Evolutionary conservation across 2,797 vertebrate species (phyloP).

Genomic region (Phrynocephalus forsythii): DNA sequence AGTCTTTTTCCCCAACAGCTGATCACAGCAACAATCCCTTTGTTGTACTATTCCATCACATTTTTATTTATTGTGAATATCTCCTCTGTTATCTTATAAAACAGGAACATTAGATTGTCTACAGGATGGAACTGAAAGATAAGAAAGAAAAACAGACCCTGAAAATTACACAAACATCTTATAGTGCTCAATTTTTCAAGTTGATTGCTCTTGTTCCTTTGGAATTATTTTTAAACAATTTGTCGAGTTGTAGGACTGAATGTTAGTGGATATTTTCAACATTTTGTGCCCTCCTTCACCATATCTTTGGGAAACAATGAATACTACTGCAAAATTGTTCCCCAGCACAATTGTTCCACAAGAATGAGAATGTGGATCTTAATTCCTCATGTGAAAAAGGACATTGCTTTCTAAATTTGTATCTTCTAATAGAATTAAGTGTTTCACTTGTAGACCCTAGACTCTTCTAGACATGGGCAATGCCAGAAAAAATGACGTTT

Average conservation of each 20-base stretch:
- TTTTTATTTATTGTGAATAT: slow-evolving; percentile 47
- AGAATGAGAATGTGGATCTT: background rate
- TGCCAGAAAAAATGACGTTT: no score
- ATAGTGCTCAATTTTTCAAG: slow-evolving; percentile 57
- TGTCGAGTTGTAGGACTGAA: slow-evolving; percentile 35
- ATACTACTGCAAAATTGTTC: background rate
- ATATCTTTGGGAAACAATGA: slow-evolving; percentile 15
- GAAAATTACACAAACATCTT: slow-evolving; percentile 48
- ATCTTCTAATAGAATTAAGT: background rate
- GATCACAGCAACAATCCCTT: background rate
- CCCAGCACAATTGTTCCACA: slow-evolving; percentile 17
- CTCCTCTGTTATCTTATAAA: slow-evolving; percentile 38
- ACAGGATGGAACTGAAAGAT: slow-evolving; percentile 53
- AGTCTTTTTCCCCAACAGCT: rapidly evolving
- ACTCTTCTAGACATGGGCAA: no score
- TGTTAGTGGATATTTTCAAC: slow-evolving; percentile 32
- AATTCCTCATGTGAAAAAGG: background rate
- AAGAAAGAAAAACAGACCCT: slow-evolving; percentile 55
- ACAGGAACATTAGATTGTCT: slow-evolving; percentile 34
- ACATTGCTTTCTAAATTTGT: background rate
- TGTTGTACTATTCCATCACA: background rate
- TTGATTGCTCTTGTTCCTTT: slow-evolving; percentile 32
- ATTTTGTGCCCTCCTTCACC: background rate
- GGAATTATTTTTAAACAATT: slow-evolving; percentile 38
- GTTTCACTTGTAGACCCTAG: background rate